These are phyloP conservation scores for Caranx ignobilis DNA, from an alignment of 2,113 vertebrate genomes.

Conservation along the genomic window DNA sequence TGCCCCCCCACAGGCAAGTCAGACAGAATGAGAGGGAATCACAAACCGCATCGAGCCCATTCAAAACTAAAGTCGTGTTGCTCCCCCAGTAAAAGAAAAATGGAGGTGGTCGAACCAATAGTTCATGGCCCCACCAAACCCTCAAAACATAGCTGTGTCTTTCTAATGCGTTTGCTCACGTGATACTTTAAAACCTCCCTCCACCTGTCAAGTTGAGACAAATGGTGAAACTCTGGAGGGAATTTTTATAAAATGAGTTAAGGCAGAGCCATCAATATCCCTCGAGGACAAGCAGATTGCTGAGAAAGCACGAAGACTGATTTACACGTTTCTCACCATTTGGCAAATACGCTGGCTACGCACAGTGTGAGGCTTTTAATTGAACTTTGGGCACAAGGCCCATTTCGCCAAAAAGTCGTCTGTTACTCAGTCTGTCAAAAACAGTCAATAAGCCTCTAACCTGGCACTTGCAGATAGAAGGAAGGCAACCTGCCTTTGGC, in stretches of 20 bases:
- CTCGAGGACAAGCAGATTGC: conserved; percentile 62
- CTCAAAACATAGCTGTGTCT: conserved; percentile 40
- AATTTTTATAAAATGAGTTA: conserved; percentile 34
- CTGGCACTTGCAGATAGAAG: conserved; percentile 59
- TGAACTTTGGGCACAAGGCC: conserved; percentile 76
- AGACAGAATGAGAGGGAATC: not conserved
- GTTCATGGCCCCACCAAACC: conserved; percentile 57
- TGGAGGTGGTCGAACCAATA: conserved; percentile 52
- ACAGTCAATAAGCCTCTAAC: conserved; percentile 70
- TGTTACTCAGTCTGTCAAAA: conserved; percentile 75
- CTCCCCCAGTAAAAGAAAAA: conserved; percentile 30
- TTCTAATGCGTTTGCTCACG: conserved; percentile 32
- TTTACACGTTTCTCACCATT: conserved; percentile 53
- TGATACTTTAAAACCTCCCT: conserved; percentile 46
- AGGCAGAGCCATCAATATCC: conserved; percentile 46
- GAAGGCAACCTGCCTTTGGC: conserved; percentile 40
- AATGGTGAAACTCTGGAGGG: conserved; percentile 38
- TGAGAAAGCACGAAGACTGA: conserved; percentile 62
- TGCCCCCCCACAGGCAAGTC: conserved; percentile 8
- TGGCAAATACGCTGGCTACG: conserved; percentile 65
- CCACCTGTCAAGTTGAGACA: conserved; percentile 56
- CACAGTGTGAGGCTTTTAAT: conserved; percentile 74
- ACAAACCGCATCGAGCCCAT: conserved; percentile 2
- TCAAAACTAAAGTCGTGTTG: conserved; percentile 11
- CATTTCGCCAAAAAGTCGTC: conserved; percentile 65